Evolutionary conservation across 2,113 vertebrate species (phyloP).

Genomic region (Sciurus niger): DNA sequence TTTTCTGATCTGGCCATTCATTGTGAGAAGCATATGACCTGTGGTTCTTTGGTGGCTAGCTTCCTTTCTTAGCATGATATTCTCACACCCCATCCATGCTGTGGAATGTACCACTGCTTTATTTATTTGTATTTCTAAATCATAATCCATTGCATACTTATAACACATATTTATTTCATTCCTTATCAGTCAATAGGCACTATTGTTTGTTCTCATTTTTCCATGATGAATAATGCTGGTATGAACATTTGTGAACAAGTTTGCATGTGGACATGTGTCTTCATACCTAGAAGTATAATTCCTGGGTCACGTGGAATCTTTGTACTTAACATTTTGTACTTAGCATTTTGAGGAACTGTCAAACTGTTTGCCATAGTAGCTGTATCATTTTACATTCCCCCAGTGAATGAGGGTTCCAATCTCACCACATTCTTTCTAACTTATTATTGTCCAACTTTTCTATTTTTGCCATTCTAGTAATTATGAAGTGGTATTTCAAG

Average conservation of each 20-base stretch:
- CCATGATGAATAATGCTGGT: not conserved
- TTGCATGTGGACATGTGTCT: not conserved
- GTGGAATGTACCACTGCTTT: not conserved
- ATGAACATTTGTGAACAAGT: not conserved
- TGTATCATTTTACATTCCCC: not conserved
- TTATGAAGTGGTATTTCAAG: fast-evolving
- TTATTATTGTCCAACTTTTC: not conserved
- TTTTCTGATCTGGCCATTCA: not conserved
- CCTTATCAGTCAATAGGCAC: too few species aligned
- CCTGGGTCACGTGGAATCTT: not conserved
- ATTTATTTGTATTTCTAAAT: not conserved
- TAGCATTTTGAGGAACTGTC: not conserved
- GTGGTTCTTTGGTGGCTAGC: not conserved
- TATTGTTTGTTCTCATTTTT: not conserved
- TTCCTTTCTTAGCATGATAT: not conserved
- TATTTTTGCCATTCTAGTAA: too few species aligned
- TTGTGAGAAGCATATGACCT: not conserved
- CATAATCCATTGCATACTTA: too few species aligned
- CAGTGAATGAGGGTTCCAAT: not conserved
- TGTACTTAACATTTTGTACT: not conserved
- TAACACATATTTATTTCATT: not conserved
- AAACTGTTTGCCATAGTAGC: not conserved
- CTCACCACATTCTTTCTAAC: not conserved
- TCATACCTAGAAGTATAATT: not conserved
- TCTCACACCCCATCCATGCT: too few species aligned